These are phyloP conservation scores for Stomatorhinus ivindoensis DNA, from an alignment of 2,113 vertebrate genomes.

Conservation along the genomic window DNA sequence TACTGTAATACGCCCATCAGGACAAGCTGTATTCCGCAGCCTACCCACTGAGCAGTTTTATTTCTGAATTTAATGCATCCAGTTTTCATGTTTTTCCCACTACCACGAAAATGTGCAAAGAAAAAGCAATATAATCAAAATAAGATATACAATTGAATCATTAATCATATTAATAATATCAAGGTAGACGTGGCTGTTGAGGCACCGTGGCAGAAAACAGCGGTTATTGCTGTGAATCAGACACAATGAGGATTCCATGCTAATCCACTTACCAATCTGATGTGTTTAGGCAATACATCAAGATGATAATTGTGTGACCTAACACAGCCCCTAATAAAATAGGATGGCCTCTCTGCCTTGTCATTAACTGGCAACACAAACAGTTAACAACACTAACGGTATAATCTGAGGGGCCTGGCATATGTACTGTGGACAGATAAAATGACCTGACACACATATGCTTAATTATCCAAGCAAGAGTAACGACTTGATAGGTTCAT, in stretches of 20 bases:
- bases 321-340: not conserved
- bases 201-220: not conserved
- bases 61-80: not conserved
- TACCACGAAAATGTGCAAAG: not conserved
- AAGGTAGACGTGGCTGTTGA: not conserved
- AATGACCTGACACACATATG: not conserved
- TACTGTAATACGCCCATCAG: not conserved
- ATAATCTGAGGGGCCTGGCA: not conserved
- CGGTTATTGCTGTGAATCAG: not conserved
- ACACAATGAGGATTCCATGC: not conserved
- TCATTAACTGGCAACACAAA: not conserved
- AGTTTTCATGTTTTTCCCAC: not conserved
- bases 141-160: not conserved
- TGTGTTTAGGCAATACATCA: not conserved
- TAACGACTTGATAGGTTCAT: not conserved
- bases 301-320: not conserved
- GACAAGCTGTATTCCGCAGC: not conserved
- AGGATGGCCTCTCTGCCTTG: not conserved
- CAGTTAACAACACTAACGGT: not conserved
- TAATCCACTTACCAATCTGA: not conserved
- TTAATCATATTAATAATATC: not conserved
- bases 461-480: not conserved
- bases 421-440: not conserved
- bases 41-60: not conserved
- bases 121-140: not conserved